Evolutionary conservation across 35 echinoderm and acorn worm species (phyloP).

Genomic region (Nesometra sesokonis): DNA sequence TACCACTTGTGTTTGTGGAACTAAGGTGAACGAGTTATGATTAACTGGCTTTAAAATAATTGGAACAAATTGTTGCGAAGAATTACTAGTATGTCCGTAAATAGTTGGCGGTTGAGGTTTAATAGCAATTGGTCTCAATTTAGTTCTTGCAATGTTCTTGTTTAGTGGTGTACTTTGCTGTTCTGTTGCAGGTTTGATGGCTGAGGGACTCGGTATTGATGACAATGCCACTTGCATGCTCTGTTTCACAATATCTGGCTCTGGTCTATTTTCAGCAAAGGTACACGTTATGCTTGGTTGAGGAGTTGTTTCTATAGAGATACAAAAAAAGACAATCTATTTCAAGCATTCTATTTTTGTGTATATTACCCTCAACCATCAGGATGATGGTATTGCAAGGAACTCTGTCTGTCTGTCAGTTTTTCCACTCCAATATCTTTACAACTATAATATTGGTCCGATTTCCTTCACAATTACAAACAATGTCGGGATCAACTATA

Average conservation of each 20-base stretch:
- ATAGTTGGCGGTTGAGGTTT: background rate
- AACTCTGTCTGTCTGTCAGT: no score
- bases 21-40: background rate
- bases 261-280: background rate
- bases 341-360: no score
- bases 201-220: background rate
- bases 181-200: background rate
- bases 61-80: background rate
- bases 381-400: no score
- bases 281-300: background rate
- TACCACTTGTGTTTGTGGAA: background rate
- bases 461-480: no score
- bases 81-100: background rate
- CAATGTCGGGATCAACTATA: no score
- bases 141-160: background rate
- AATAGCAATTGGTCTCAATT: background rate
- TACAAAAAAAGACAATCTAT: background rate
- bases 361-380: no score
- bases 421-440: no score
- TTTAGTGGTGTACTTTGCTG: background rate
- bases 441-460: no score
- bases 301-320: background rate
- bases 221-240: background rate
- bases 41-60: background rate
- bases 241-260: background rate